Evolutionary conservation across 2,797 vertebrate species (phyloP), one percentile per base, ranked within the genome.

Genomic region (Syndactyla subalaris): DNA sequence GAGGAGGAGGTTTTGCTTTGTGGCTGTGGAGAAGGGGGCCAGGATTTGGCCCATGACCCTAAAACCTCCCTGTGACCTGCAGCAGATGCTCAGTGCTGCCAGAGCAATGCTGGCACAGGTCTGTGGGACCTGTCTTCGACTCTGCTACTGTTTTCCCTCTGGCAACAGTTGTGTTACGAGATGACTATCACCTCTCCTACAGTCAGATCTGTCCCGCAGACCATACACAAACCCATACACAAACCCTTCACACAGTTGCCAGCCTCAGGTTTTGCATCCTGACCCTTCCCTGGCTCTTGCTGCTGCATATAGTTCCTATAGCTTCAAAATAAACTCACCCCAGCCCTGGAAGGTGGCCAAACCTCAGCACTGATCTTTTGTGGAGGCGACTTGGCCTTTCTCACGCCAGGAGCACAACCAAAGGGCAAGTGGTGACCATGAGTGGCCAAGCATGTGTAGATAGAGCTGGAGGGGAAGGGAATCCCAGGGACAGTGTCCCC

Each of bases 201-300:
- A 87, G 74, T n/a, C 80, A 66, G 43, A 81, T 68, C 82, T 5
- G 34, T 29, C 45, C 58, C 4, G 0, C 20, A 78, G 49, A 62
- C 49, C 0, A 0, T 10, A 38, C 3, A 5, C 75, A 92, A 87
- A 58, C 51, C 41, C 0, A 0, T 10, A 38, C 3, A 5, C 76
- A 92, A 87, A 58, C 51, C 70, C 88, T 88, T 72, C 58, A 39
- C 2, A 4, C 30, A 3, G 3, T 38, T 51, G 38, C 51, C 71
- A 93, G 74, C 57, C 78, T 19, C 1, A 2, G 14, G 78, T 43
- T 91, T 65, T 88, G 57, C 46, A 4, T 87, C 59, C 81, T 79
- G 83, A 76, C 83, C 83, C 82, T 89, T 92, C 78, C 52, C 57
- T 77, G 87, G 41, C 93, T 88, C 78, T 38, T 49, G 57, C 43